Percentiles rank a stretch among this genome's conserved stretches.
Conservation (phyloP, 2,113 vertebrate species). For the Indicator indicator region DNA sequence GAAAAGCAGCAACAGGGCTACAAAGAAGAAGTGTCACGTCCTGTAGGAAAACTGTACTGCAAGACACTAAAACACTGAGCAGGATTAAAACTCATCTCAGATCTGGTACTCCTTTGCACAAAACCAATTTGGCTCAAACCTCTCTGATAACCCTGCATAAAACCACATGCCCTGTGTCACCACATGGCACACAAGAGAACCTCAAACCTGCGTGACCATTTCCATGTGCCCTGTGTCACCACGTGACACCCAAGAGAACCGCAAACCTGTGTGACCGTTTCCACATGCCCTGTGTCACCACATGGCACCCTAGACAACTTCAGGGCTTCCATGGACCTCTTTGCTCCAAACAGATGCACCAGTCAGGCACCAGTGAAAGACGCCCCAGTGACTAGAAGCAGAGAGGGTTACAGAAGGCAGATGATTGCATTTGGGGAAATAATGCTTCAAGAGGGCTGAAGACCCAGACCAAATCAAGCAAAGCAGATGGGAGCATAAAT, state of each 20-base stretch:
- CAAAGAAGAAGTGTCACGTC: not conserved
- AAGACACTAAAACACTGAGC: not conserved
- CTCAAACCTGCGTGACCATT: too few relatives aligned
- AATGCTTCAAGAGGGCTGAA: not conserved
- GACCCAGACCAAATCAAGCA: not conserved
- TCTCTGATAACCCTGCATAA: not conserved
- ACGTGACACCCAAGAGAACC: too few relatives aligned
- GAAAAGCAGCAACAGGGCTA: not conserved
- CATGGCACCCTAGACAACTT: not conserved
- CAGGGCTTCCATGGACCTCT: not conserved
- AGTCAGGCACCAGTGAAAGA: not conserved
- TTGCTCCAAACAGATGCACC: not conserved
- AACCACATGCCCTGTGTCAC: not conserved
- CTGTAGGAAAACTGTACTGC: not conserved
- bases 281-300: too few relatives aligned
- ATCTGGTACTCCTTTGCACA: not conserved
- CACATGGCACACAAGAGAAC: too few relatives aligned
- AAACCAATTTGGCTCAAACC: not conserved
- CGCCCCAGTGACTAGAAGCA: not conserved
- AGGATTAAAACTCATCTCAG: not conserved
- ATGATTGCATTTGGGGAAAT: not conserved
- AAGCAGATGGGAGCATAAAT: not conserved
- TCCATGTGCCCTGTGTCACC: too few relatives aligned
- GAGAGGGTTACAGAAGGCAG: not conserved
- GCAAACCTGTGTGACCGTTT: too few relatives aligned